These are phyloP conservation scores for Hephaestus fuliginosus DNA, from an alignment of 2,797 vertebrate genomes.

Conservation along the genomic window DNA sequence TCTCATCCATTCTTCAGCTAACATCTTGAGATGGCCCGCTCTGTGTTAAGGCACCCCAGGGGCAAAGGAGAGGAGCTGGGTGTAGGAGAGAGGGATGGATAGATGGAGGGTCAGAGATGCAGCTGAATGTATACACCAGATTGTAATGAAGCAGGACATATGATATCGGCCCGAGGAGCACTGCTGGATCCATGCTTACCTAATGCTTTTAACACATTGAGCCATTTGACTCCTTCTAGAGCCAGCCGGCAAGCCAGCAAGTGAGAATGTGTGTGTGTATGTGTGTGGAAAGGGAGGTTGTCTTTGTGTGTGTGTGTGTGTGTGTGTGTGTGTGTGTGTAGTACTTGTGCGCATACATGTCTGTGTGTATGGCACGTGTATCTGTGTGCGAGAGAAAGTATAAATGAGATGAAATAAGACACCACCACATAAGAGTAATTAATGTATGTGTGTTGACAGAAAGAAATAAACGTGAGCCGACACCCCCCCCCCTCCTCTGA, in stretches of 20 bases:
- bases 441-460: background rate
- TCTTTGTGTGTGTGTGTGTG: constrained; percentile 16
- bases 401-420: constrained; percentile 11
- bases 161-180: constrained; percentile 80
- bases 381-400: constrained; percentile 4
- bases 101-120: constrained; percentile 78
- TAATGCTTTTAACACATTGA: constrained; percentile 90
- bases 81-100: constrained; percentile 57
- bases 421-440: constrained; percentile 14
- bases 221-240: constrained; percentile 83
- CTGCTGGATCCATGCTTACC: constrained; percentile 85
- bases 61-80: constrained; percentile 48
- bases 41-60: constrained; percentile 75
- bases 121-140: constrained; percentile 84
- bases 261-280: constrained; percentile 28
- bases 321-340: background rate
- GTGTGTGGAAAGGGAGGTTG: background rate
- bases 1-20: constrained; percentile 77
- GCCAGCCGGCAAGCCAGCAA: constrained; percentile 52
- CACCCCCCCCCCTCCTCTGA: background rate
- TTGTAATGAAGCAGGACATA: constrained; percentile 86
- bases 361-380: background rate
- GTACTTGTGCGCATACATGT: background rate
- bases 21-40: constrained; percentile 72
- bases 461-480: constrained; percentile 16